Percentiles rank a stretch among this genome's conserved stretches.
phyloP scores from a whole-genome alignment of 2,888 invertebrate species.

The Mesoligia furuncula region DNA sequence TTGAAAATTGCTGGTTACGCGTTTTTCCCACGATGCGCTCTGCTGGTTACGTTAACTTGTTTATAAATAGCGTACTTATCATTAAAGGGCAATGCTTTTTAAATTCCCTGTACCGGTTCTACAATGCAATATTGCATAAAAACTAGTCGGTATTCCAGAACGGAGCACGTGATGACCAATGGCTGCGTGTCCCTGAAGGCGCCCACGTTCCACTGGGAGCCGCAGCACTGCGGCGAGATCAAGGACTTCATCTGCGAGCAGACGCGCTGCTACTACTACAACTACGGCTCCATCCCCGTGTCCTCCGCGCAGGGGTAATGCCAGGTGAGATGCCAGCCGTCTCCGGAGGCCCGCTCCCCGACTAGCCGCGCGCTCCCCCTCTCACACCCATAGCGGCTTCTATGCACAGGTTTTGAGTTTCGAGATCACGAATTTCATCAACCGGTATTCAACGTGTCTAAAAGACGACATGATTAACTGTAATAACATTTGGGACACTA shows the following conservation, averaged over 20 bases:
- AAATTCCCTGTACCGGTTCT: constrained; percentile 67
- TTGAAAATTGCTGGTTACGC: constrained; percentile 68
- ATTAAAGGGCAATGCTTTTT: constrained; percentile 69
- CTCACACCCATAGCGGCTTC: constrained; percentile 56
- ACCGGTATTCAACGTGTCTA: constrained; percentile 69
- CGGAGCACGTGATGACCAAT: constrained; percentile 90
- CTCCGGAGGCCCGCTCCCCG: constrained; percentile 89
- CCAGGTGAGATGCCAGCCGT: constrained; percentile 93
- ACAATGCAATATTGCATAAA: constrained; percentile 77
- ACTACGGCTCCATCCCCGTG: constrained; percentile 97
- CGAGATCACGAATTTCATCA: constrained; percentile 43
- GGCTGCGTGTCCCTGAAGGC: constrained; percentile 95
- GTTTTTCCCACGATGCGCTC: constrained; percentile 72
- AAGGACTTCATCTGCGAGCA: constrained; percentile 97
- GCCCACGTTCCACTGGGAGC: constrained; percentile 95
- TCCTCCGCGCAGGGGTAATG: constrained; percentile 98
- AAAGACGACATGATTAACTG: constrained; percentile 75
- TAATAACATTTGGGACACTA: constrained; percentile 65
- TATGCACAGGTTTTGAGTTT: constrained; percentile 49
- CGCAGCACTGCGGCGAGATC: constrained; percentile 95
- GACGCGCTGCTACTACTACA: constrained; percentile 97
- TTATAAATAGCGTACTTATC: constrained; percentile 65
- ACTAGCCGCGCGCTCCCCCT: constrained; percentile 83
- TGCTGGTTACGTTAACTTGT: constrained; percentile 67
- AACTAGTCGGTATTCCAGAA: constrained; percentile 89